A percentile compares a stretch with the other conserved stretches of the same genome.
These are phyloP conservation scores for Rhadina sibilatrix DNA, from an alignment of 2,113 vertebrate species.

Conservation along the genomic window DNA sequence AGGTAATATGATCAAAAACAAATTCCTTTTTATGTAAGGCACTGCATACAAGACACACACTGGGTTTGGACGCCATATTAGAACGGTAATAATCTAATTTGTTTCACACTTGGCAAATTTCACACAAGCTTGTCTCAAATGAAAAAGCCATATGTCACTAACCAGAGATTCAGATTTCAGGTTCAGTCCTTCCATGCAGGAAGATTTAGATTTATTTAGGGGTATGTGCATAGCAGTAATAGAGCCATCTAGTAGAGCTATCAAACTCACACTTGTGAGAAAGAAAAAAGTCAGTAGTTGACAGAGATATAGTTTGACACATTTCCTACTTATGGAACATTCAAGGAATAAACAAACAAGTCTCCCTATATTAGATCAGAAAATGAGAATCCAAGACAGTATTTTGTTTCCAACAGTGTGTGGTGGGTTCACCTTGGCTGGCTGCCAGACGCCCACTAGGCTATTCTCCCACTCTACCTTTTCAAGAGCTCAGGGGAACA, in stretches of 20 bases:
- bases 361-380: background rate
- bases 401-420: background rate
- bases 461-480: background rate
- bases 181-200: background rate
- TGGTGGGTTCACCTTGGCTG: background rate
- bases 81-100: background rate
- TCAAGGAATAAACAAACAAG: background rate
- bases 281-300: background rate
- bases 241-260: background rate
- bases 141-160: background rate
- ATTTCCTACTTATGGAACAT: background rate
- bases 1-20: background rate
- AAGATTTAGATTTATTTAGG: background rate
- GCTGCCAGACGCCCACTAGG: background rate
- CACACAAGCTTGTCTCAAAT: background rate
- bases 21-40: background rate
- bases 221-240: background rate
- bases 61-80: background rate
- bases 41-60: background rate
- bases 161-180: background rate
- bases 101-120: background rate
- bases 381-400: background rate
- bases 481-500: background rate
- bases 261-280: background rate
- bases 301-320: background rate